Conservation (phyloP, 23 tunicate species). For the Trididemnum clinides region DNA sequence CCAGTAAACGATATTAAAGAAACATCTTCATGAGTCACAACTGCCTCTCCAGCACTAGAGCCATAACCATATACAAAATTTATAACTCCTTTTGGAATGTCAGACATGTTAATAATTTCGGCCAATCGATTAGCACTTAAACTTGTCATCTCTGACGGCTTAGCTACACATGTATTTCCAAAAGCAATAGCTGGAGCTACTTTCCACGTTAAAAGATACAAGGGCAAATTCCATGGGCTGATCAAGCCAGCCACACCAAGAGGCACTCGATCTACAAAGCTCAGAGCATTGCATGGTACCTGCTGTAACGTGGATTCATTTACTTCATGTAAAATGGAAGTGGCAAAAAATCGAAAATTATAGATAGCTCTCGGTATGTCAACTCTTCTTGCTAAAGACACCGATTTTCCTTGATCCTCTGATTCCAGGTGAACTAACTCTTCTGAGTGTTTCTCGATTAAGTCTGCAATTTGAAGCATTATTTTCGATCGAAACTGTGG, state of each 20-base stretch:
- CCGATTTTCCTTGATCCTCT: constrained; percentile 90
- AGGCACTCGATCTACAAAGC: constrained; percentile 70
- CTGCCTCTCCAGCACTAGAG: constrained; percentile 70
- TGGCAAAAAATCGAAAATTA: constrained; percentile 89
- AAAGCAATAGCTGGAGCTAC: constrained; percentile 94
- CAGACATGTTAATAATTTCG: constrained; percentile 54
- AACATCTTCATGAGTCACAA: constrained; percentile 70
- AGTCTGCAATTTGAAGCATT: constrained; percentile 81
- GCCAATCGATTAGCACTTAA: constrained; percentile 72
- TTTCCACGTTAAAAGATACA: constrained; percentile 90
- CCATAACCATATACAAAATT: constrained; percentile 89
- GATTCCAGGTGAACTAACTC: constrained; percentile 80
- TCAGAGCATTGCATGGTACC: constrained; percentile 20
- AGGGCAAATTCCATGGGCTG: constrained; percentile 94
- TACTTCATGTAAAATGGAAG: constrained; percentile 44
- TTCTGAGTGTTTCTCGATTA: constrained; percentile 56
- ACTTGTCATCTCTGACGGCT: constrained; percentile 91
- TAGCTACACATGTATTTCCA: constrained; percentile 97
- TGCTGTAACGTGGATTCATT: constrained; percentile 20
- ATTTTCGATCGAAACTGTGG: constrained; percentile 54
- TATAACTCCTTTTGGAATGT: constrained; percentile 85
- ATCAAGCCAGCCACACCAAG: constrained; percentile 94
- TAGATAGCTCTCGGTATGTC: constrained; percentile 84
- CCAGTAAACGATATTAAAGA: constrained; percentile 90
- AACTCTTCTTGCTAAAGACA: constrained; percentile 55